A percentile compares a stretch with the other conserved stretches of the same genome.
These are phyloP conservation scores for Calliopum simillimum DNA, from an alignment of 2,888 invertebrate species.

Conservation along the genomic window DNA sequence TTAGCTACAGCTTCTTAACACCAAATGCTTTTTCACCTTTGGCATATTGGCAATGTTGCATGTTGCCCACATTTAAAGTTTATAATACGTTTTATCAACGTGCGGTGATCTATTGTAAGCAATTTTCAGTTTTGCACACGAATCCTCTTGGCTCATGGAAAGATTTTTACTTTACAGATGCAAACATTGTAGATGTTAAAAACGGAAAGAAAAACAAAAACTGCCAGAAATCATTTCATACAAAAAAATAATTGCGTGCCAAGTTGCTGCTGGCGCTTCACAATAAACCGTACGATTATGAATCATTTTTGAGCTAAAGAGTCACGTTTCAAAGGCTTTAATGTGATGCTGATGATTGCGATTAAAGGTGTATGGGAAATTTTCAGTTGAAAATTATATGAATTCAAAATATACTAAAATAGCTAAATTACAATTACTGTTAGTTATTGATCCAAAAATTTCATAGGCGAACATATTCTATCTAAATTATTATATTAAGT, in stretches of 20 bases:
- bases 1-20: not conserved
- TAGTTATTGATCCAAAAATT: no score
- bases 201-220: not conserved
- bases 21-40: not conserved
- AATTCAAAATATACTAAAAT: no score
- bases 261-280: conserved; percentile 30
- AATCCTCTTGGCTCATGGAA: not conserved
- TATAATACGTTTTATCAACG: conserved; percentile 28
- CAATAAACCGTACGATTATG: conserved; percentile 26
- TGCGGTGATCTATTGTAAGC: conserved; percentile 27
- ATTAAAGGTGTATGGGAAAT: not conserved
- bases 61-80: not conserved
- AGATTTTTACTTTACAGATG: not conserved
- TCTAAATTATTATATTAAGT: no score
- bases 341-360: conserved; percentile 12
- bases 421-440: no score
- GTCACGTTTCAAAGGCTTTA: conserved; percentile 31
- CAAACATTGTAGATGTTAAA: not conserved
- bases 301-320: conserved; percentile 28
- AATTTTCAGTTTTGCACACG: conserved; percentile 1
- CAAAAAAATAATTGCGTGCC: conserved; percentile 29
- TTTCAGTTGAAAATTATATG: no score
- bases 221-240: not conserved
- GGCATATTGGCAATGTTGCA: not conserved
- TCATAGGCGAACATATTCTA: no score